Evolutionary conservation across 2,888 invertebrate species (phyloP), one percentile per base, ranked within the genome.

Genomic region (Teleiodes luculella): DNA sequence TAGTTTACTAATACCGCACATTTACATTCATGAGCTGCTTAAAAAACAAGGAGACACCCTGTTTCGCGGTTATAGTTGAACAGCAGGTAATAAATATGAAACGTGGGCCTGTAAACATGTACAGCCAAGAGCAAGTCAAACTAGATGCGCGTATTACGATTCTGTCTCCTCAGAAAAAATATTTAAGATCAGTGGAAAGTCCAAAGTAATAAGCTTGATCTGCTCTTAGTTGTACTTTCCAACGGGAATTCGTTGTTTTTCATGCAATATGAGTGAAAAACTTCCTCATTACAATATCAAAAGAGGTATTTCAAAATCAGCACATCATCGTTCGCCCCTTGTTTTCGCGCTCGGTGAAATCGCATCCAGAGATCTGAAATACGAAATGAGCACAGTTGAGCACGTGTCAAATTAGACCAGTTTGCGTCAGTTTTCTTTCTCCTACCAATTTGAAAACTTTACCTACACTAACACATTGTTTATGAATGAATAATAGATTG

Each of bases 21-120:
- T 61, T 63, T 7, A 20, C 79, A 85, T 86, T 86, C 78, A 84
- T 80, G 76, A 76, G 74, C 68, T 76, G 57, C 70, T 74, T 71
- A 71, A 46, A 43, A 43, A 33, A 72, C 72, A 75, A 73, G 73
- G 59, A 65, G 68, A 78, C 73, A 73, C 74, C 76, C 78, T 76
- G 76, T 75, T 78, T 75, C 73, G 72, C 66, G 73, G 74, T 75
- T 77, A 74, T 77, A 76, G 71, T 76, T 64, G 72, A 72, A 43
- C 70, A 79, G 75, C 80, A 73, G 76, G 86, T 74, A 84, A 87
- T 87, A 86, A 86, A 81, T 73, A 84, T 77, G 61, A 74, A 83
- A 76, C 61, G 58, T 57, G 58, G 57, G 60, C 60, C 66, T 63
- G 65, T 70, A 70, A 74, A 75, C 66, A 68, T 60, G 62, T 60